phyloP scores from a whole-genome alignment of 2,888 invertebrate genomes.

The Hesperia comma region DNA sequence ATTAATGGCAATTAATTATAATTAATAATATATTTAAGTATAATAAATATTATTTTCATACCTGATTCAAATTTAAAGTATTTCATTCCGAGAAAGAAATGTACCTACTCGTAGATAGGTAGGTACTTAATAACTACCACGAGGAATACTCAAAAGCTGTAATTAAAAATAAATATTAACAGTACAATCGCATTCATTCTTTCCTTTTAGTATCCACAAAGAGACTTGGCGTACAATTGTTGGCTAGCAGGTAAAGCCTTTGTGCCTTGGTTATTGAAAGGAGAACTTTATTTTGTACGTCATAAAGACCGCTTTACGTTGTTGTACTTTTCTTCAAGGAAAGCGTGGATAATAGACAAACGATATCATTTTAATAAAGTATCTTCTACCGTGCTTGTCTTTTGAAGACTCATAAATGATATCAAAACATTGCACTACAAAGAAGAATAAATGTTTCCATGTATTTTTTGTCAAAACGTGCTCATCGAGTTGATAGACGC shows the following conservation, averaged over 20 bases:
- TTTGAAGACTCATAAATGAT: conserved; percentile 4
- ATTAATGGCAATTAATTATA: too few relatives aligned
- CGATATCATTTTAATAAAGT: conserved; percentile 3
- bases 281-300: background rate
- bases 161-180: conserved; percentile 25
- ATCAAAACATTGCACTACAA: conserved; percentile 4
- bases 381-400: conserved; percentile 5
- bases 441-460: background rate
- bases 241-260: conserved; percentile 2
- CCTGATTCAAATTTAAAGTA: background rate
- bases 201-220: conserved; percentile 24
- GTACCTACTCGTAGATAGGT: too few relatives aligned
- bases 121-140: conserved; percentile 5
- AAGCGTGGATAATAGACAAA: conserved; percentile 5
- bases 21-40: too few relatives aligned
- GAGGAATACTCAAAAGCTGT: conserved; percentile 2
- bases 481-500: too few relatives aligned
- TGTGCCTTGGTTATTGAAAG: background rate
- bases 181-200: conserved; percentile 18
- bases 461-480: too few relatives aligned
- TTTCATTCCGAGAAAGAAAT: background rate
- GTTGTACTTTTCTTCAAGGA: conserved; percentile 7
- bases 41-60: too few relatives aligned
- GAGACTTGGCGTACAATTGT: conserved; percentile 16
- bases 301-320: background rate